Evolutionary conservation across 2,113 vertebrate species (phyloP).

Genomic region (Oxygymnocypris stewartii): DNA sequence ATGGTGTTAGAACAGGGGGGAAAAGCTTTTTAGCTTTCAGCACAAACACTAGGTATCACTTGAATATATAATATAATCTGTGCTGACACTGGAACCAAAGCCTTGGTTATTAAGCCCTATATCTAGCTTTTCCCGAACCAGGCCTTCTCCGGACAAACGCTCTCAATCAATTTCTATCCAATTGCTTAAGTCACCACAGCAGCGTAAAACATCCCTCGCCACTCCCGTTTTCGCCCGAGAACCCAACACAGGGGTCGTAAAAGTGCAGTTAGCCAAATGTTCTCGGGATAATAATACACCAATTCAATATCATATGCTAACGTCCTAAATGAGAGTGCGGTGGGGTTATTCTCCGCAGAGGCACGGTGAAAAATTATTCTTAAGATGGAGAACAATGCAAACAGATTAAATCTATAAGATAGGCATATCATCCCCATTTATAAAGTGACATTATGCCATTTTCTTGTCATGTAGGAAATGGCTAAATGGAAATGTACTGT

Average conservation of each 20-base stretch:
- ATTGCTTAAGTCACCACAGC: slow-evolving; percentile 56
- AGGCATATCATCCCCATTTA: slow-evolving; percentile 17
- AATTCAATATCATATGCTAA: slow-evolving; percentile 54
- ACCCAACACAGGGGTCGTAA: slow-evolving; percentile 42
- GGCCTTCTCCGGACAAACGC: slow-evolving; percentile 42
- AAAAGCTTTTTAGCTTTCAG: slow-evolving; percentile 59
- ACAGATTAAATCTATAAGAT: slow-evolving; percentile 42
- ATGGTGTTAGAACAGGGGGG: slow-evolving; percentile 39
- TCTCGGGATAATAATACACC: slow-evolving; percentile 51
- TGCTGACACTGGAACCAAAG: slow-evolving; percentile 60
- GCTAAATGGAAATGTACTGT: background rate
- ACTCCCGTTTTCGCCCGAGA: slow-evolving; percentile 50
- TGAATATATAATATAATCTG: slow-evolving; percentile 63
- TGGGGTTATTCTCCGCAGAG: slow-evolving; percentile 16
- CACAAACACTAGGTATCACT: slow-evolving; percentile 62
- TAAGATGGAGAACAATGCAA: slow-evolving; percentile 40
- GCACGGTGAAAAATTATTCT: slow-evolving; percentile 35
- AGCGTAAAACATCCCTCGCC: slow-evolving; percentile 49
- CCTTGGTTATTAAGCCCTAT: slow-evolving; percentile 49
- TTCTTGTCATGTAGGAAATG: slow-evolving; percentile 14
- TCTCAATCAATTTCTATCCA: slow-evolving; percentile 63
- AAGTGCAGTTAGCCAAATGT: slow-evolving; percentile 54
- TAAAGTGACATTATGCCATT: slow-evolving; percentile 23
- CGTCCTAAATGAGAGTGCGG: slow-evolving; percentile 40
- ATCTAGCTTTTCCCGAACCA: slow-evolving; percentile 54